phyloP scores from a whole-genome alignment of 2,888 invertebrate species.

The Dolichopus griseipennis region DNA sequence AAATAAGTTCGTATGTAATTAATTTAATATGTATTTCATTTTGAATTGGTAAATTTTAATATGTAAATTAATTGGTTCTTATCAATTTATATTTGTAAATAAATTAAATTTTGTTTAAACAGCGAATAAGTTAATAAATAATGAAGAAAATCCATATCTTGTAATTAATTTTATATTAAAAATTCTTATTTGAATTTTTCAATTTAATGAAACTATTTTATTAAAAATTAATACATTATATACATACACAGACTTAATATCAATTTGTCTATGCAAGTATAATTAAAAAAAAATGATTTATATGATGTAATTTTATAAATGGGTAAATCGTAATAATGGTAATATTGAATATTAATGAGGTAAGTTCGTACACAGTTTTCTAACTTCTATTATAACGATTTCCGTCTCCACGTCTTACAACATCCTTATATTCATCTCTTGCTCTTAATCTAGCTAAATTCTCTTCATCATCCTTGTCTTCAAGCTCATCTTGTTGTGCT shows the following conservation, averaged over 20 bases:
- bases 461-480: slow-evolving; percentile 66
- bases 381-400: slow-evolving; percentile 74
- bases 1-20: not conserved
- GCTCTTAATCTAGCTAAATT: slow-evolving; percentile 54
- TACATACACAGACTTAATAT: too few relatives aligned
- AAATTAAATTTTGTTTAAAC: not conserved
- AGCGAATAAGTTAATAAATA: too few relatives aligned
- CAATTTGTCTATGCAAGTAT: too few relatives aligned
- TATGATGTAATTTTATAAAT: too few relatives aligned
- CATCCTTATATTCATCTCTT: slow-evolving; percentile 84
- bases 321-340: too few relatives aligned
- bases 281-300: too few relatives aligned
- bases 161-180: too few relatives aligned
- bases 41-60: not conserved
- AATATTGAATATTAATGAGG: not conserved
- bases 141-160: too few relatives aligned
- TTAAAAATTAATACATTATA: too few relatives aligned
- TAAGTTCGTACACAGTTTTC: too few relatives aligned
- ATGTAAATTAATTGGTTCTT: not conserved
- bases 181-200: too few relatives aligned
- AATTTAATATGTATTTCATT: not conserved
- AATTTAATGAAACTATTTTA: too few relatives aligned
- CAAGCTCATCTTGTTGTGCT: slow-evolving; percentile 48
- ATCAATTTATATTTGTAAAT: not conserved
- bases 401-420: slow-evolving; percentile 78